Conservation (phyloP, 2,888 invertebrate species). For the Nymphalis polychloros region DNA sequence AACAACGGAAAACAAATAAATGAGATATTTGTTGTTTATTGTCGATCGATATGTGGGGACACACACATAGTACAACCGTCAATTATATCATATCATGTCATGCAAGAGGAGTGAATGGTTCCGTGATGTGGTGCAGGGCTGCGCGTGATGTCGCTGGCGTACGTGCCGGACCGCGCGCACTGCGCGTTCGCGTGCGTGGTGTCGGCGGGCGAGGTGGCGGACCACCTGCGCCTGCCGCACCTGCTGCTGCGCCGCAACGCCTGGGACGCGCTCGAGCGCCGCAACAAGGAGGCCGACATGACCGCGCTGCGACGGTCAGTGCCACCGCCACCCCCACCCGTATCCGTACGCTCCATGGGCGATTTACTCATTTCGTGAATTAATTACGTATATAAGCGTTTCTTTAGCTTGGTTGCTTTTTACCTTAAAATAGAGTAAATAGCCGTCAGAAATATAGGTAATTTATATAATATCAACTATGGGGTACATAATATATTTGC, state of each 20-base stretch:
- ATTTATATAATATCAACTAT: no score
- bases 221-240: conserved; percentile 93
- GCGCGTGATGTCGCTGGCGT: conserved; percentile 93
- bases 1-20: no score
- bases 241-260: conserved; percentile 90
- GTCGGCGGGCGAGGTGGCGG: conserved; percentile 94
- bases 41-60: no score
- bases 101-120: no score
- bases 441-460: no score
- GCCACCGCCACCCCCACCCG: neutral
- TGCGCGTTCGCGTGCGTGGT: conserved; percentile 94
- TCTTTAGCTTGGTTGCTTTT: no score
- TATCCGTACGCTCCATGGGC: neutral
- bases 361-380: neutral
- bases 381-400: no score
- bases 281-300: conserved; percentile 73
- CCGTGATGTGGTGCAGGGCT: conserved; percentile 73
- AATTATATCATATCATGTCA: no score
- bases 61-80: no score
- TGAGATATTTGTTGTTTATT: no score
- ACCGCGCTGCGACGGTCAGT: conserved; percentile 64
- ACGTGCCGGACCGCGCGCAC: conserved; percentile 90
- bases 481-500: no score
- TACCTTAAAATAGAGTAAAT: no score
- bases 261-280: conserved; percentile 69